phyloP scores from a whole-genome alignment of 2,113 vertebrate genomes.

The Cynocephalus volans region DNA sequence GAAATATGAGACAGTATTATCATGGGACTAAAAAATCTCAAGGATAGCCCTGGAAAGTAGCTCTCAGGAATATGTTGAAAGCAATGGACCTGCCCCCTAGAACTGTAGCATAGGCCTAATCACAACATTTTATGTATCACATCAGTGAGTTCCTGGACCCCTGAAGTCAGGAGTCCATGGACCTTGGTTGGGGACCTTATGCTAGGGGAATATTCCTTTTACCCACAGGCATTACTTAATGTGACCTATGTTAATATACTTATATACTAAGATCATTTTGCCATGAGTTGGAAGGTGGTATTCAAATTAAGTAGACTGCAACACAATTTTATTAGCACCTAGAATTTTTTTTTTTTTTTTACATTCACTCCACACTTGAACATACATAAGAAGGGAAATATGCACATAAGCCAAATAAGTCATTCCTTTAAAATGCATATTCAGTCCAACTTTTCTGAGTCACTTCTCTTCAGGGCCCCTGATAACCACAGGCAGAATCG shows the following conservation, averaged over 20 bases:
- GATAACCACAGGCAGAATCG: neutral
- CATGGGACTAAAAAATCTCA: neutral
- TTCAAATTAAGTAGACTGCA: neutral
- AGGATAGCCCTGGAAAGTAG: neutral
- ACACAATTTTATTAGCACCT: constrained; percentile 36
- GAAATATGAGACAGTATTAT: neutral
- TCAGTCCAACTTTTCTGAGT: neutral
- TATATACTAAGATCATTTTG: neutral
- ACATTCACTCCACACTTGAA: neutral
- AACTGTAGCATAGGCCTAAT: neutral
- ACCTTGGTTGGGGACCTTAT: neutral
- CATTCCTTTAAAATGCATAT: neutral
- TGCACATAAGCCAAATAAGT: neutral
- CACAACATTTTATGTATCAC: neutral
- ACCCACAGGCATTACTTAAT: neutral
- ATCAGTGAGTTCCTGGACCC: neutral
- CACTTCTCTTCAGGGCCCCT: neutral
- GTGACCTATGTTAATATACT: neutral
- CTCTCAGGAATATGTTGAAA: neutral
- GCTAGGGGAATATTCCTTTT: neutral
- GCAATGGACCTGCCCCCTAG: neutral
- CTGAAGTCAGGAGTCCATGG: neutral
- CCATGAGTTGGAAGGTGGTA: neutral
- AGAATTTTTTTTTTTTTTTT: constrained; percentile 40
- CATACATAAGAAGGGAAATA: neutral